Conservation (phyloP, 2,888 invertebrate genomes). For the Sthenelais limicola region DNA sequence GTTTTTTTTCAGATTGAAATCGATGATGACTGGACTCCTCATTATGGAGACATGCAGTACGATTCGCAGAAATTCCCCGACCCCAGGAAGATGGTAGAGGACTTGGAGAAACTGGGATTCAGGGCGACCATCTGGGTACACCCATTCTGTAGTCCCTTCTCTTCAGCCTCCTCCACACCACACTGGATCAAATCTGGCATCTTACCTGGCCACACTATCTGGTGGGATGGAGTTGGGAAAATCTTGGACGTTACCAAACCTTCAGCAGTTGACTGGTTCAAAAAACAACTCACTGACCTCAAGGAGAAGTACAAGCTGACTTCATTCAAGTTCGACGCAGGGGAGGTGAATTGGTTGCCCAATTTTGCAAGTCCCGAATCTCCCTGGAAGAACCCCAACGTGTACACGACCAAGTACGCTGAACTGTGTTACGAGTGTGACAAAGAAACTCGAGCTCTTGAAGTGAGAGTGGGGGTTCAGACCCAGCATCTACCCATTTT, state of each 20-base stretch:
- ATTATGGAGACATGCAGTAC: conserved; percentile 86
- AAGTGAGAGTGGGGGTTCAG: conserved; percentile 88
- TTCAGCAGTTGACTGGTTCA: conserved; percentile 83
- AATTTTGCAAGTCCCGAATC: conserved; percentile 51
- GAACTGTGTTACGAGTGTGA: conserved; percentile 53
- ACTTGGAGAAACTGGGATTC: conserved; percentile 80
- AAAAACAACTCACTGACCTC: conserved; percentile 80
- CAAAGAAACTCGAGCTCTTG: conserved; percentile 76
- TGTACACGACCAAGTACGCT: conserved; percentile 56
- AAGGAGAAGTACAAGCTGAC: conserved; percentile 81
- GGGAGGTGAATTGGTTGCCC: conserved; percentile 60
- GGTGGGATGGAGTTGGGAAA: conserved; percentile 81
- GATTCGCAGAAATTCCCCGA: conserved; percentile 79
- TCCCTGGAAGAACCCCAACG: conserved; percentile 53
- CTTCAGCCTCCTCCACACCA: conserved; percentile 80
- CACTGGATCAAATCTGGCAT: conserved; percentile 23
- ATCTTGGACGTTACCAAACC: conserved; percentile 90
- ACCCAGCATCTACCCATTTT: conserved; percentile 90
- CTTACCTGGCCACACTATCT: conserved; percentile 75
- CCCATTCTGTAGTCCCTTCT: conserved; percentile 81
- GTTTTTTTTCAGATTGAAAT: conserved; percentile 80
- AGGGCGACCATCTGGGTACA: conserved; percentile 82
- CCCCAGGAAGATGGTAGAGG: conserved; percentile 51
- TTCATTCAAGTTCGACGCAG: conserved; percentile 90
- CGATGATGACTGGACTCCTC: conserved; percentile 86